Evolutionary conservation across 2,113 vertebrate genomes (phyloP).

Genomic region (Mormyrus lacerda): DNA sequence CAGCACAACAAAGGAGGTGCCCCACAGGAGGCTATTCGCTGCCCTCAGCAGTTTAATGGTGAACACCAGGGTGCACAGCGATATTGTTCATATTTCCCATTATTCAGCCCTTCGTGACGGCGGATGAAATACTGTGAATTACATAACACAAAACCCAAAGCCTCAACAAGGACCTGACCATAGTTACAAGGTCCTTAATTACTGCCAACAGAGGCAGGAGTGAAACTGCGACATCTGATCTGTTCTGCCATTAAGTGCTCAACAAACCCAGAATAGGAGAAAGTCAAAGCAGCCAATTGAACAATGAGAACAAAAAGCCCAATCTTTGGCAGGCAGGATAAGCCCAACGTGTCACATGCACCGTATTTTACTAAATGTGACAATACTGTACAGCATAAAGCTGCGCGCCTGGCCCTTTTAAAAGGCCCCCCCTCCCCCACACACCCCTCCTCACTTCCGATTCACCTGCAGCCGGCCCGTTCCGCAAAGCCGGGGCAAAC

Average conservation of each 20-base stretch:
- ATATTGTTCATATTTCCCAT: background rate
- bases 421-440: background rate
- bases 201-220: background rate
- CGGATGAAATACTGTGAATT: background rate
- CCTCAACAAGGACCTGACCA: background rate
- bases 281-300: background rate
- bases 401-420: background rate
- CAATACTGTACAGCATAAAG: background rate
- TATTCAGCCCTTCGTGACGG: background rate
- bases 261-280: background rate
- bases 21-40: background rate
- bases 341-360: background rate
- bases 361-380: background rate
- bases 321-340: background rate
- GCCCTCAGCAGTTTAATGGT: background rate
- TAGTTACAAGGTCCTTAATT: background rate
- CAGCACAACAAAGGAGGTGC: conserved; percentile 28
- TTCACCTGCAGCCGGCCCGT: background rate
- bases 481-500: conserved; percentile 18
- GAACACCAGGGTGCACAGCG: background rate
- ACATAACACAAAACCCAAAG: background rate
- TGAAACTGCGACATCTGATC: background rate
- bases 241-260: background rate
- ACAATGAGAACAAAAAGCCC: background rate
- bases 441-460: background rate